These are phyloP conservation scores for Champsocephalus esox DNA, from an alignment of 2,797 vertebrate species.

Conservation along the genomic window DNA sequence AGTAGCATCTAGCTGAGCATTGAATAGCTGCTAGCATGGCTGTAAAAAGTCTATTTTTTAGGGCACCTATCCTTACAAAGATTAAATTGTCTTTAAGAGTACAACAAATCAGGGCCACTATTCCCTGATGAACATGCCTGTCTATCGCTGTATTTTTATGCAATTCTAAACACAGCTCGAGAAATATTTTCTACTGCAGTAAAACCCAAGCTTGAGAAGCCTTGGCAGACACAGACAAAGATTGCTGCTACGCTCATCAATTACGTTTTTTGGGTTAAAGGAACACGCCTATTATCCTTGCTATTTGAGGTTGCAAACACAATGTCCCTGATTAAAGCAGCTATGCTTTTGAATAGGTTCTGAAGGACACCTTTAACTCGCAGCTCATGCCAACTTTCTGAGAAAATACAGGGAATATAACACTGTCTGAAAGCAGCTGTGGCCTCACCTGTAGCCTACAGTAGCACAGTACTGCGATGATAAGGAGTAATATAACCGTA, in stretches of 20 bases:
- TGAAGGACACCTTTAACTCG: not conserved
- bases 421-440: not conserved
- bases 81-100: too few relatives aligned
- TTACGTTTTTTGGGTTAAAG: not conserved
- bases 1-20: too few relatives aligned
- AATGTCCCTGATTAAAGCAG: conserved; percentile 1
- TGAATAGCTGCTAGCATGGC: too few relatives aligned
- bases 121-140: not conserved
- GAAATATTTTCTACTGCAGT: not conserved
- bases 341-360: not conserved
- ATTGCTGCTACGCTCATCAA: not conserved
- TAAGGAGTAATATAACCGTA: conserved; percentile 97
- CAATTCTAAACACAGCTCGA: not conserved
- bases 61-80: too few relatives aligned
- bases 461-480: conserved; percentile 98
- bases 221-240: not conserved
- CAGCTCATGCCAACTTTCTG: conserved; percentile 1
- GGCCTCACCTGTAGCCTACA: conserved; percentile 95
- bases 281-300: not conserved
- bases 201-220: not conserved
- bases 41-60: not conserved
- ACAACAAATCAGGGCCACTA: not conserved
- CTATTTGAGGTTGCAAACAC: conserved; percentile 6
- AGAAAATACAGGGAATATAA: not conserved
- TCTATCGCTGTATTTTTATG: not conserved